A percentile compares a stretch with the other conserved stretches of the same genome.
Conservation (phyloP, 2,113 vertebrate genomes). For the Xiphophorus couchianus region DNA sequence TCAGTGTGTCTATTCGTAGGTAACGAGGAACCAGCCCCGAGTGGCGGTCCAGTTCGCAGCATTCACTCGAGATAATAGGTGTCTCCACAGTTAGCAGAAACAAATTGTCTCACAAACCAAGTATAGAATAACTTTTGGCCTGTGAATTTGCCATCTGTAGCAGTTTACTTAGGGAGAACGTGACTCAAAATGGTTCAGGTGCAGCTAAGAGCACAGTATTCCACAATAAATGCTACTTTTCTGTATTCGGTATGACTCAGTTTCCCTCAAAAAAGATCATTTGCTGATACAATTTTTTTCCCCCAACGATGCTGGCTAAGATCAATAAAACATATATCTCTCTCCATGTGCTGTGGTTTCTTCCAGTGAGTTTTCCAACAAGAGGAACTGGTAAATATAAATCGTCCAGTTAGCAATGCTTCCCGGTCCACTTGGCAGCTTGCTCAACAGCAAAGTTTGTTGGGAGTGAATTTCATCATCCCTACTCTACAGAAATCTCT, state of each 20-base stretch:
- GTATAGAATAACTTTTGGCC: neutral
- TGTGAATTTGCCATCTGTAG: neutral
- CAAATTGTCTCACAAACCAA: neutral
- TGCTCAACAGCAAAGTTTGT: neutral
- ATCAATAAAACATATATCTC: neutral
- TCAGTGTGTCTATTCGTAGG: neutral
- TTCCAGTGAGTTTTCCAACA: neutral
- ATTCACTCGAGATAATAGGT: neutral
- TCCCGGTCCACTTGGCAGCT: neutral
- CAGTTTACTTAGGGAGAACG: neutral
- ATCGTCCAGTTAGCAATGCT: neutral
- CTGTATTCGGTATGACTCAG: too few species aligned
- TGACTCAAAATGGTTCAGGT: conserved; percentile 1
- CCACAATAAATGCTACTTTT: neutral
- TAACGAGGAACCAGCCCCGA: neutral
- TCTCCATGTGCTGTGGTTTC: neutral
- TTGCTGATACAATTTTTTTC: neutral
- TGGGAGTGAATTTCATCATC: neutral
- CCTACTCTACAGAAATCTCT: neutral
- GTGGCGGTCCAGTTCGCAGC: neutral
- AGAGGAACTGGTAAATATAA: neutral
- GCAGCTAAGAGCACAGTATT: neutral
- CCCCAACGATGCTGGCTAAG: neutral
- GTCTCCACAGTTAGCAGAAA: neutral
- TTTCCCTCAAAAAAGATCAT: neutral